phyloP scores from a whole-genome alignment of 2,888 invertebrate genomes.

The Netelia fuscicornis region DNA sequence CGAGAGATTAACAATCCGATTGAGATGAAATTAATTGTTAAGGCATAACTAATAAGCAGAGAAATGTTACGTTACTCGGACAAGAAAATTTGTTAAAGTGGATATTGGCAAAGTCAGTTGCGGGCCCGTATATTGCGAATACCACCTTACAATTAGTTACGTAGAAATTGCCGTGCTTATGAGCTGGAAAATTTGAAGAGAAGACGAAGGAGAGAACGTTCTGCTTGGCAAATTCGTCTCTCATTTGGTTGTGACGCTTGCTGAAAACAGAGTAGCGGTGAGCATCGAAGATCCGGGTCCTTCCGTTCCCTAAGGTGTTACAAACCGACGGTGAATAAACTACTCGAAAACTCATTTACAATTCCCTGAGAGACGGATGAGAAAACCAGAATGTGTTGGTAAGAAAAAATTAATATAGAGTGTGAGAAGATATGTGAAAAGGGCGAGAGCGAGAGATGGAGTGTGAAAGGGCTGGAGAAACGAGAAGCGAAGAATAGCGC shows the following conservation, averaged over 20 bases:
- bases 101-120: no score
- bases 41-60: no score
- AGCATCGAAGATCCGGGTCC: neutral
- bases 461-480: slow-evolving; percentile 19
- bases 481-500: neutral
- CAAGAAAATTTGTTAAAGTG: no score
- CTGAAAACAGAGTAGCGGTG: neutral
- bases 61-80: no score
- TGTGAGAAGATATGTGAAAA: slow-evolving; percentile 11
- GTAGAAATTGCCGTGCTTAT: no score
- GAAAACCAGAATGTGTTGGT: neutral
- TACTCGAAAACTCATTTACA: slow-evolving; percentile 70
- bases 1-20: no score
- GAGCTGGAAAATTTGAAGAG: no score
- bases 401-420: slow-evolving; percentile 12
- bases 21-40: no score
- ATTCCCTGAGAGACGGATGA: slow-evolving; percentile 50
- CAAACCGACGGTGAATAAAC: slow-evolving; percentile 32
- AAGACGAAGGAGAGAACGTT: no score
- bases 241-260: neutral
- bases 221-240: no score
- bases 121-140: no score
- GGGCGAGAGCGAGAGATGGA: slow-evolving; percentile 29
- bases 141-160: no score
- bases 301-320: neutral